These are phyloP conservation scores for Muscidifurax raptorellus DNA, from an alignment of 1,140 invertebrate genomes.

Conservation along the genomic window DNA sequence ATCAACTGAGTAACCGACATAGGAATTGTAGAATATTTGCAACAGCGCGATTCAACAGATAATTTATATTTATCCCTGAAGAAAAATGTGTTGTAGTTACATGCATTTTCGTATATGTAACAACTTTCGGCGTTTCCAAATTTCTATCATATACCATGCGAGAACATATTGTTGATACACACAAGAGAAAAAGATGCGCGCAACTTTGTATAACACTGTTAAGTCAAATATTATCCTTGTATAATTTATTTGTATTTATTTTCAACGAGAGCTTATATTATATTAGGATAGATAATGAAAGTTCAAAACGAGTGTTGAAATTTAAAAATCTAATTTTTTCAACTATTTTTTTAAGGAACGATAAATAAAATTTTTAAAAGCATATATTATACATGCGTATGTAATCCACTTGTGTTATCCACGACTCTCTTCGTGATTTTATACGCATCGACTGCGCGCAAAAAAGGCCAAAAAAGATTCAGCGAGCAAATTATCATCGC, in stretches of 20 bases:
- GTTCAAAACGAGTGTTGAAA: constrained; percentile 49
- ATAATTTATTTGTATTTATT: constrained; percentile 57
- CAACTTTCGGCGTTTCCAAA: constrained; percentile 42
- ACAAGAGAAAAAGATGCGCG: constrained; percentile 10
- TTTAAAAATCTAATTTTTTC: constrained; percentile 53
- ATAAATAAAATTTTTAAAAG: constrained; percentile 48
- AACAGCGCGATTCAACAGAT: background rate
- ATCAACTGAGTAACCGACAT: background rate
- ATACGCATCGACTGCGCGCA: background rate
- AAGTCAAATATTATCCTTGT: constrained; percentile 28
- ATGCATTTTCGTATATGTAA: constrained; percentile 23
- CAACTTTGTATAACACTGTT: constrained; percentile 16
- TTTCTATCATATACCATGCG: background rate
- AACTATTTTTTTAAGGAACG: constrained; percentile 56
- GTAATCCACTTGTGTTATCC: no score
- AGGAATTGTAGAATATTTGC: background rate
- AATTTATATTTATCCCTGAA: constrained; percentile 40
- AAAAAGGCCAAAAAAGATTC: background rate
- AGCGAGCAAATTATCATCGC: constrained; percentile 3
- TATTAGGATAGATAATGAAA: constrained; percentile 32
- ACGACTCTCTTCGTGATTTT: background rate
- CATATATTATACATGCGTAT: background rate
- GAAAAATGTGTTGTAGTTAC: constrained; percentile 37
- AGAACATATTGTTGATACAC: constrained; percentile 21
- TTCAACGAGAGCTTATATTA: constrained; percentile 54